Evolutionary conservation across 2,113 vertebrate species (phyloP).

Genomic region (Balaeniceps rex): DNA sequence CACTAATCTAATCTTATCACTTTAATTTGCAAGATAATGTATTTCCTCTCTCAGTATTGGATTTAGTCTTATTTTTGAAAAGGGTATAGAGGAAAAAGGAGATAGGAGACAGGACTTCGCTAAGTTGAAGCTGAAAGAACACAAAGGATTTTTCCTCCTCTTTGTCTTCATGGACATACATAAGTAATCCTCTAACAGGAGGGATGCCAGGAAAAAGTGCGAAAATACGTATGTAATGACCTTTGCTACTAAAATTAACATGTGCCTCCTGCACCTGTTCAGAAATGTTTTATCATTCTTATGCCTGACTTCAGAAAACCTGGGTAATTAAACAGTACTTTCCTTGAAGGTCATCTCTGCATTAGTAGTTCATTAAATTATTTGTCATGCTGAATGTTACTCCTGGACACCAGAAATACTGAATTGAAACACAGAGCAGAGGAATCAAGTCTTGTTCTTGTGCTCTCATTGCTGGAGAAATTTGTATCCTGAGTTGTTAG

Average conservation of each 20-base stretch:
- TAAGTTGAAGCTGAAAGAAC: background rate
- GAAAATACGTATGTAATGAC: background rate
- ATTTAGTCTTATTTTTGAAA: background rate
- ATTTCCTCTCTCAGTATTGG: background rate
- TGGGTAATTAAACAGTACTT: slow-evolving; percentile 38
- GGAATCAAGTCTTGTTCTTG: background rate
- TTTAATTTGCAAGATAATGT: background rate
- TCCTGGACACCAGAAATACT: background rate
- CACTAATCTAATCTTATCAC: background rate
- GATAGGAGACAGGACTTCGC: background rate
- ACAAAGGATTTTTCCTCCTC: background rate
- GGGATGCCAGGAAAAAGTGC: background rate
- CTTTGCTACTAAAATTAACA: slow-evolving; percentile 30
- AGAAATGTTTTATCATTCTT: background rate
- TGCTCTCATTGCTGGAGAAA: background rate
- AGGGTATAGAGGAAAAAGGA: background rate
- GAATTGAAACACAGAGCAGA: background rate
- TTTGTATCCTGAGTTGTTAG: background rate
- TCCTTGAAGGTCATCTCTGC: slow-evolving; percentile 29
- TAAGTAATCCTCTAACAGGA: background rate
- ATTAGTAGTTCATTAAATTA: slow-evolving; percentile 44
- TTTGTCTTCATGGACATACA: background rate
- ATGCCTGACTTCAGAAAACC: slow-evolving; percentile 23
- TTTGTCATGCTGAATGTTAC: slow-evolving; percentile 28
- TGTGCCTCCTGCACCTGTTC: slow-evolving; percentile 24